Evolutionary conservation across 2,888 invertebrate genomes (phyloP), one percentile per base, ranked within the genome.

Genomic region (Acanthosoma haemorrhoidale): DNA sequence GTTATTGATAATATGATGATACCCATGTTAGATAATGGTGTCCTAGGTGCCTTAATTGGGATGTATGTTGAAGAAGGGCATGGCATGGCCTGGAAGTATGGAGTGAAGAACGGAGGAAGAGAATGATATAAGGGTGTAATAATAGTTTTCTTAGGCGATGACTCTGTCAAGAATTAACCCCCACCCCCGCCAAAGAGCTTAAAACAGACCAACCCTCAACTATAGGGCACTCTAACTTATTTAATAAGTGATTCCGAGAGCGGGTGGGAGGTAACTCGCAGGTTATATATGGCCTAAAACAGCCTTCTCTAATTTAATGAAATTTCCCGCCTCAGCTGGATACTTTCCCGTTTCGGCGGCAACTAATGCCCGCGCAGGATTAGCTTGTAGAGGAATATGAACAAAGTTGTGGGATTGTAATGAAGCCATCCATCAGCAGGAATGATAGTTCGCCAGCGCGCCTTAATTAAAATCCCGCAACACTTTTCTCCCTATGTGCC

Each of bases 401-500:
- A 73, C 71, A 73, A 73, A 73, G 72, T 73, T 73, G 64, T 64
- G 71, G 72, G 70, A 73, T 73, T 73, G 72, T 73, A 73, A 73
- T 73, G 72, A 73, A 73, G 66, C 72, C 51, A 73, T 73, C 72
- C 72, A 73, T 73, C 72, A 73, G 58, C 34, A 60, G 60, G 18
- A 29, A 18, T 61, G 64, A 64, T 64, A 64, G 64, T 64, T 64
- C 15, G 31, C 59, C 29, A 11, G n/a, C 29, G 29, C 36, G 11
- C 18, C 39, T 64, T 64, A 64, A 64, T 64, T 64, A 64, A 64
- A 64, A 31, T 29, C 29, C 29, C 21, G n/a, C n/a, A 25, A n/a
- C 51, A 51, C 25, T 2, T 21, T 25, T n/a, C 3, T 16, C 25
- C n/a, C 51, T 25, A 25, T 25, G n/a, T n/a, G n/a, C n/a, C 29